phyloP scores from a whole-genome alignment of 1,140 invertebrate genomes.

The Chironomus tepperi region DNA sequence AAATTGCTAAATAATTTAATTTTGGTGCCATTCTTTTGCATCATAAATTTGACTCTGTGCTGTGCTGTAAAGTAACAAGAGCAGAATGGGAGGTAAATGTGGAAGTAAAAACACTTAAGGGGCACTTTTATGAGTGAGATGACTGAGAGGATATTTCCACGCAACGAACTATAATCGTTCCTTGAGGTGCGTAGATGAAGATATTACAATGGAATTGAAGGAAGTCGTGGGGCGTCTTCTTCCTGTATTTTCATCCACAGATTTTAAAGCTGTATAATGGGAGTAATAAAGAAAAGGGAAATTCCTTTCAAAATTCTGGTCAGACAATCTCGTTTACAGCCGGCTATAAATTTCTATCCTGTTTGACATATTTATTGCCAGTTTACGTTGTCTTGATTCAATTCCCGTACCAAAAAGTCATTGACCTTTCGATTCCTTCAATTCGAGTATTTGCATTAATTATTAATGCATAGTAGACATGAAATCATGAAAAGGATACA shows the following conservation, averaged over 20 bases:
- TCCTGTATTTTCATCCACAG: no score
- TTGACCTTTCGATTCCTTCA: not conserved
- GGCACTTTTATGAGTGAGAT: not conserved
- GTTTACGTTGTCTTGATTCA: not conserved
- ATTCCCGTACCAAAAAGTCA: not conserved
- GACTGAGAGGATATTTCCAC: no score
- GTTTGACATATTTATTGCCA: not conserved
- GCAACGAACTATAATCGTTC: no score
- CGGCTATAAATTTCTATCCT: not conserved
- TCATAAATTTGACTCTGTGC: not conserved
- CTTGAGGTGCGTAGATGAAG: not conserved
- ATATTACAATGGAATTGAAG: not conserved
- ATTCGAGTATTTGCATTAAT: no score
- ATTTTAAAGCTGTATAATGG: no score
- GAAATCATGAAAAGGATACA: not conserved
- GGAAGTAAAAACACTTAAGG: not conserved
- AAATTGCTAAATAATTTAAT: conserved; percentile 10
- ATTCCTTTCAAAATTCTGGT: not conserved
- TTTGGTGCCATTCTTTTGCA: not conserved
- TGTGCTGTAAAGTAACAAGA: no score
- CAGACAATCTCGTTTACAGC: not conserved
- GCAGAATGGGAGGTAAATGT: not conserved
- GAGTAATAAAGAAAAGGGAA: no score
- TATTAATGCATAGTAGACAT: no score
- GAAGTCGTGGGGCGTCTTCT: not conserved